A percentile compares a stretch with the other conserved stretches of the same genome.
phyloP scores from a whole-genome alignment of 2,888 invertebrate species.

The Ophraella communa region DNA sequence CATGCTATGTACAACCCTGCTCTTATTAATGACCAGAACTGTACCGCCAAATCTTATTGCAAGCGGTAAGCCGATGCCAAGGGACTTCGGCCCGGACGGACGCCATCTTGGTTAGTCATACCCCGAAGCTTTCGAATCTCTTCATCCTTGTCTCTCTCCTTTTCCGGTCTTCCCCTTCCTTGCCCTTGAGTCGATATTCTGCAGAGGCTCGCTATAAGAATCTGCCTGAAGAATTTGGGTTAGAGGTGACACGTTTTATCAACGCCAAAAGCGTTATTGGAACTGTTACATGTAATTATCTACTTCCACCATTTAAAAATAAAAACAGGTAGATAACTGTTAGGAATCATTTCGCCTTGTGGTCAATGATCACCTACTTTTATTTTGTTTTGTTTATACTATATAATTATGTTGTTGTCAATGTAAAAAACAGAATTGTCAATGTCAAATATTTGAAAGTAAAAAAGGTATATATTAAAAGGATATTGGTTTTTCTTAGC shows the following conservation, averaged over 20 bases:
- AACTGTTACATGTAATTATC: neutral
- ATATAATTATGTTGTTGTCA: no score
- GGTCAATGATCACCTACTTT: no score
- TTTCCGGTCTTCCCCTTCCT: conserved; percentile 46
- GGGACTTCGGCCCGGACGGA: conserved; percentile 55
- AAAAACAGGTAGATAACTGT: neutral
- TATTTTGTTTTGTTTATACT: no score
- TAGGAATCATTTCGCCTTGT: no score
- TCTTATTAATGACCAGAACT: conserved; percentile 58
- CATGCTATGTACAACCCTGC: neutral
- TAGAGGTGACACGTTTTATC: conserved; percentile 16
- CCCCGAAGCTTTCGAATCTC: conserved; percentile 46
- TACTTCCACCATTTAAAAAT: no score
- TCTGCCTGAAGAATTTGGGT: conserved; percentile 53
- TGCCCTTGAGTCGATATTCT: conserved; percentile 59
- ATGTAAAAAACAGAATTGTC: no score
- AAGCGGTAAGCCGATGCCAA: conserved; percentile 59
- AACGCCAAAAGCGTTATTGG: conserved; percentile 28
- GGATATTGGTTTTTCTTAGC: no score
- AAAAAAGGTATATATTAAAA: no score
- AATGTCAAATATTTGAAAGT: no score
- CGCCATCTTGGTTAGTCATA: conserved; percentile 57
- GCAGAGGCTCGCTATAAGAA: conserved; percentile 56
- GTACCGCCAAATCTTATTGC: conserved; percentile 60
- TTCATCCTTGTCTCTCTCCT: conserved; percentile 51